Conservation (phyloP, 1,140 invertebrate species). For the Rhagoletis zephyria region DNA sequence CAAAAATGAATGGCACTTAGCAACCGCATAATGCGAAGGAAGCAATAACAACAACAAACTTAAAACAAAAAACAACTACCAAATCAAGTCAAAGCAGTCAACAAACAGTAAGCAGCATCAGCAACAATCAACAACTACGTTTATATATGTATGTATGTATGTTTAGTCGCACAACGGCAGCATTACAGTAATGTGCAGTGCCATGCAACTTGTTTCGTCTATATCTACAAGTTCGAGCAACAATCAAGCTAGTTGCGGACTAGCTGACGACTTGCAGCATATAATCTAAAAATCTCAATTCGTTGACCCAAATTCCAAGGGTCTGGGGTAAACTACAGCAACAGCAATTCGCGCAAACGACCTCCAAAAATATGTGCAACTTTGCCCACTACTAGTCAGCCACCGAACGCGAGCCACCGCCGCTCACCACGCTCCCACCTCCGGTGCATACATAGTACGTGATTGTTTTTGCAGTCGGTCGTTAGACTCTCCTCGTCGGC, state of each 20-base stretch:
- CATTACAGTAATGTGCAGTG: not conserved
- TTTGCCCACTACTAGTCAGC: conserved; percentile 28
- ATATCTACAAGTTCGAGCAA: not conserved
- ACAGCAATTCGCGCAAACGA: conserved; percentile 40
- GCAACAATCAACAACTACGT: not conserved
- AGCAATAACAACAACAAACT: not conserved
- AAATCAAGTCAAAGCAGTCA: not conserved
- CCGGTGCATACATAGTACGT: not conserved
- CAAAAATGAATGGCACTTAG: conserved; percentile 34
- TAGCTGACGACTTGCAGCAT: not conserved
- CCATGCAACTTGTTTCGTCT: conserved; percentile 18
- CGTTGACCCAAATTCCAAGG: conserved; percentile 45
- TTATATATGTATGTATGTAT: too few species aligned
- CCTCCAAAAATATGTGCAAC: conserved; percentile 42
- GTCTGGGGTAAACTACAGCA: conserved; percentile 33
- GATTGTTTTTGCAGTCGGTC: not conserved
- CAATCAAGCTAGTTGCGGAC: too few species aligned
- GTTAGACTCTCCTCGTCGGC: too few species aligned
- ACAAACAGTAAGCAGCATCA: not conserved
- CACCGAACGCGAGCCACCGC: not conserved
- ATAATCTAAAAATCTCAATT: conserved; percentile 50
- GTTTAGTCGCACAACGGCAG: too few species aligned
- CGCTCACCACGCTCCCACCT: not conserved
- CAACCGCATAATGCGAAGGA: not conserved
- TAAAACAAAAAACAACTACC: not conserved